phyloP scores from a whole-genome alignment of 2,888 invertebrate genomes.

The Lampropteryx suffumata region DNA sequence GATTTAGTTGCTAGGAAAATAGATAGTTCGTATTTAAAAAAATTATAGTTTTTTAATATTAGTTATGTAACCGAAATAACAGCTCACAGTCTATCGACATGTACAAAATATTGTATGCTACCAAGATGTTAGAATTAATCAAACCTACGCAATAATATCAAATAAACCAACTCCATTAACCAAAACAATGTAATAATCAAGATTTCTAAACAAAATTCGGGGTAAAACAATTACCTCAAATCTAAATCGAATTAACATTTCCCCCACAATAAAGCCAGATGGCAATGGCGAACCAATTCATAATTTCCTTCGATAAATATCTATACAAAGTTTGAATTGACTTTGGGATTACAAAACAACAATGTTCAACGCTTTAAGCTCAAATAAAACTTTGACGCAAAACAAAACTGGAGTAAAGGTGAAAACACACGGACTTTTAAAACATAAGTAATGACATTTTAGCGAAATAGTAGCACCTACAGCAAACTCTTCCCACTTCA shows the following conservation, averaged over 20 bases:
- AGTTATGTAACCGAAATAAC: no score
- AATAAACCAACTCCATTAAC: no score
- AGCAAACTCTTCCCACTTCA: no score
- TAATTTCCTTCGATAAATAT: conserved; percentile 13
- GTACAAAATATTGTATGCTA: no score
- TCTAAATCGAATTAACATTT: conserved; percentile 6
- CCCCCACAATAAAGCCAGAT: conserved; percentile 5
- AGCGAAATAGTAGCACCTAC: no score
- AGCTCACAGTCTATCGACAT: no score
- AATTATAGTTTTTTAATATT: no score
- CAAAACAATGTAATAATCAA: neutral
- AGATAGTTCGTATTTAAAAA: no score
- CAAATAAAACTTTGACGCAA: conserved; percentile 7
- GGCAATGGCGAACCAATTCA: conserved; percentile 8
- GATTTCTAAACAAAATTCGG: neutral
- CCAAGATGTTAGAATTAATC: no score
- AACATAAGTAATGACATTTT: no score
- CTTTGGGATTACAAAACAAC: conserved; percentile 11
- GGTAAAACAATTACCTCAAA: neutral
- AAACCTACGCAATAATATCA: no score
- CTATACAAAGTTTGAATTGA: conserved; percentile 21
- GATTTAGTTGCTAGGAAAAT: no score
- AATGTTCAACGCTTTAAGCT: conserved; percentile 13
- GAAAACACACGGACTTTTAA: neutral
- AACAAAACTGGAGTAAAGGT: neutral